Conservation (phyloP, 2,888 invertebrate species). For the Pristionchus entomophagus region DNA sequence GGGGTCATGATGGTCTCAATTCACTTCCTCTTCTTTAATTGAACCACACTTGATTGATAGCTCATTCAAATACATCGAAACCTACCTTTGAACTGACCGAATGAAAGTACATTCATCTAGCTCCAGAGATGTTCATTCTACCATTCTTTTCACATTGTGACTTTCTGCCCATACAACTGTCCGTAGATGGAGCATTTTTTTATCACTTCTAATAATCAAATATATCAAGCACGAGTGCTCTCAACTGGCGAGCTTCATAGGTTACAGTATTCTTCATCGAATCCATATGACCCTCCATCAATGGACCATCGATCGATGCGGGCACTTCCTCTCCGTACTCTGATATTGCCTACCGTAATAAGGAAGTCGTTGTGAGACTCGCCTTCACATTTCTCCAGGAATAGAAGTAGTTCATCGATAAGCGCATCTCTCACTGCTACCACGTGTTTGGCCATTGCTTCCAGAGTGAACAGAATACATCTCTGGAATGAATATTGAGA, state of each 20-base stretch:
- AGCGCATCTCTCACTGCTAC: conserved; percentile 90
- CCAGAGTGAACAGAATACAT: conserved; percentile 92
- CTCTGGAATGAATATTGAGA: conserved; percentile 79
- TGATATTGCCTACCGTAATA: conserved; percentile 76
- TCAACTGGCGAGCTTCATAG: conserved; percentile 89
- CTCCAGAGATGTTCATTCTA: not conserved
- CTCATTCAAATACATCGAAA: not conserved
- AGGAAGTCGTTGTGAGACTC: not conserved
- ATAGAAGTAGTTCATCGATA: conserved; percentile 88
- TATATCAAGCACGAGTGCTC: conserved; percentile 84
- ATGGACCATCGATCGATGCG: conserved; percentile 87
- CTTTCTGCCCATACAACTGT: too few species aligned
- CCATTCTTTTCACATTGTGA: too few species aligned
- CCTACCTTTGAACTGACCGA: not conserved
- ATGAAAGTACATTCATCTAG: not conserved
- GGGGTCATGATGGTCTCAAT: not conserved
- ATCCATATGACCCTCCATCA: conserved; percentile 83
- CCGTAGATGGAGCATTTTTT: not conserved
- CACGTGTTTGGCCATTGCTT: conserved; percentile 91
- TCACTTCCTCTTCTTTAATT: not conserved
- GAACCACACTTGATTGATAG: not conserved
- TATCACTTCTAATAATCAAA: conserved; percentile 65
- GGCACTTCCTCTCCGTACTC: conserved; percentile 88
- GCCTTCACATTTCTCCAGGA: conserved; percentile 90
- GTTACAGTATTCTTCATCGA: conserved; percentile 91